Evolutionary conservation across 2,888 invertebrate genomes (phyloP), one percentile per base, ranked within the genome.

Genomic region (Chironomus tentans): DNA sequence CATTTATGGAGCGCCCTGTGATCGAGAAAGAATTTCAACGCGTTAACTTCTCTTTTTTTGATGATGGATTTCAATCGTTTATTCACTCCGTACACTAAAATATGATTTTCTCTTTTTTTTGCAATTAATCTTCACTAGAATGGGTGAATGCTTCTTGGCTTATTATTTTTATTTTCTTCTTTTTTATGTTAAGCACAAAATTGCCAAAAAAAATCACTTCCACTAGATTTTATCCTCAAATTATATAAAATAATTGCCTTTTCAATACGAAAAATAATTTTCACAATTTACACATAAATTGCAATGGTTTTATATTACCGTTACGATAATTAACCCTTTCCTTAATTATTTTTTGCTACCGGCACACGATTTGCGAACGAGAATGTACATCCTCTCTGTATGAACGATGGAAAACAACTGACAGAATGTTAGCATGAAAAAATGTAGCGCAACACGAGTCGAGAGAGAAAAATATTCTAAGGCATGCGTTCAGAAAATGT

Each of bases 11-110:
- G 2, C 7, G 65, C 65, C 22, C 65, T 65, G 22, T 65, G 65
- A 65, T 65, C 65, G 12, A 65, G 65, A 65, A 65, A 56, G 56
- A 56, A 56, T 56, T 56, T 56, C 56, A 56, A 56, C 56, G 56
- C 56, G n/a, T 56, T 15, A 38, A 38, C 38, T 38, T 38, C 38
- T 38, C 3, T 5, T 56, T 56, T 56, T 56, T 56, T 15, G 6
- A 7, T 56, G 56, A 56, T 56, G 56, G 56, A 18, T 56, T 56
- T 56, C 56, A 56, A 56, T 56, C 56, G 18, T 18, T 56, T n/a
- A 56, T 56, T 18, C n/a, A 56, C 18, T 56, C 2, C 38, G 38
- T 38, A 38, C 38, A 38, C 38, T 38, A 2, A 10, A 38, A 56
- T 18, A 56, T 56, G 56, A n/a, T 18, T 56, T n/a, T n/a, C n/a